phyloP scores from a whole-genome alignment of 2,113 vertebrate species.

The Lanius ludovicianus region DNA sequence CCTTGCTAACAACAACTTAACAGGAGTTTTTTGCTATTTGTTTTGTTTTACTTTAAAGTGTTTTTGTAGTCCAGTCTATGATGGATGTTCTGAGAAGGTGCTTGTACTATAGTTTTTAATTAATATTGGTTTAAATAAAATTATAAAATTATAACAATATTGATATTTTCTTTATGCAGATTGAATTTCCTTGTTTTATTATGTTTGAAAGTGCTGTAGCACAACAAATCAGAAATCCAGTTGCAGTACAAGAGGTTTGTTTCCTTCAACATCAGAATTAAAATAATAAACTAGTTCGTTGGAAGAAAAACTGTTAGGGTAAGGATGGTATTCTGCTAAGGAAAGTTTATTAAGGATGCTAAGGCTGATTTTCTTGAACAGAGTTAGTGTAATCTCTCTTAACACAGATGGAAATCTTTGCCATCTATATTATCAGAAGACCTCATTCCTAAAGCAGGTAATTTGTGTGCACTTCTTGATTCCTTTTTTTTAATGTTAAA shows the following conservation, averaged over 20 bases:
- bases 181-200: not conserved
- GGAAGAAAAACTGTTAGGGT: not conserved
- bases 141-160: not conserved
- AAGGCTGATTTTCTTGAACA: not conserved
- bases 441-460: not conserved
- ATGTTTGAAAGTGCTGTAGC: not conserved
- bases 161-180: not conserved
- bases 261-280: not conserved
- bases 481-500: not conserved
- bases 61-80: not conserved
- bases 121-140: not conserved
- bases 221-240: not conserved
- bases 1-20: not conserved
- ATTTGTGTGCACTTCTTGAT: not conserved
- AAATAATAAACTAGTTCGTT: not conserved
- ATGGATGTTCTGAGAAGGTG: not conserved
- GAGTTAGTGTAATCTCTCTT: not conserved
- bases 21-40: fast-evolving
- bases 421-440: not conserved
- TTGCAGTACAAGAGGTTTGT: not conserved
- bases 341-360: not conserved
- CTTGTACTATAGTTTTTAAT: not conserved
- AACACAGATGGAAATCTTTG: not conserved
- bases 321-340: not conserved
- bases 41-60: not conserved